Evolutionary conservation across 2,113 vertebrate species (phyloP), one percentile per base, ranked within the genome.

Genomic region (Hymenochirus boettgeri): DNA sequence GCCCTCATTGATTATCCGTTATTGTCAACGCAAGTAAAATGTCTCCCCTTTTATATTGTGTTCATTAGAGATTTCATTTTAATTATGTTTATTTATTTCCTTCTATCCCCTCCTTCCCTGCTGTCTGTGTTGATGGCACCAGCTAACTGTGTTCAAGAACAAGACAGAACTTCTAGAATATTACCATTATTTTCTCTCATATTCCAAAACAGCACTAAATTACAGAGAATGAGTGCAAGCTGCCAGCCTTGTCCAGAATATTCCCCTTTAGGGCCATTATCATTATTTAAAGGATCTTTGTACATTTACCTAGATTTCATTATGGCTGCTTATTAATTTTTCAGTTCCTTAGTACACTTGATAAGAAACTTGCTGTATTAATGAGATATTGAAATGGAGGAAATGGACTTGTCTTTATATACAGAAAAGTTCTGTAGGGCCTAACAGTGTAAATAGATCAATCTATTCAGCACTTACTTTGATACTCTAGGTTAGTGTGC

Each of bases 41-140:
- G 50, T 17, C 17, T 26, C 50, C 12, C 15, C 50, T 53, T 53
- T 26, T 39, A 18, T 21, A 37, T 39, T 22, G 31, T 57, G 33
- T 57, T 57, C 55, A 35, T 35, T 57, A 35, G 37, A 29, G 13
- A 11, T 39, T 57, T 37, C 15, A 15, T 23, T 21, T 17, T 57
- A 57, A 57, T 57, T 57, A 57, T 37, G 33, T 19, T 39, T 57
- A 42, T 42, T 42, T 42, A 6, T 17, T 42, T 42, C 6, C 39
- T n/a, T 5, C 13, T 17, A 42, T 42, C 39, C 15, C 17, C 33
- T 2, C 55, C 10, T 33, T 21, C 22, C 31, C 19, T 33, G 15
- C 31, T 33, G 18, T 39, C 55, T 18, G 27, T 5, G n/a, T n/a
- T 37, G 31, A 57, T 31, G n/a, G 54, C 19, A 57, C 54, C 22